Percentiles rank a stretch among this genome's conserved stretches.
phyloP scores from a whole-genome alignment of 2,888 invertebrate species.

The Sarcophaga variegata region DNA sequence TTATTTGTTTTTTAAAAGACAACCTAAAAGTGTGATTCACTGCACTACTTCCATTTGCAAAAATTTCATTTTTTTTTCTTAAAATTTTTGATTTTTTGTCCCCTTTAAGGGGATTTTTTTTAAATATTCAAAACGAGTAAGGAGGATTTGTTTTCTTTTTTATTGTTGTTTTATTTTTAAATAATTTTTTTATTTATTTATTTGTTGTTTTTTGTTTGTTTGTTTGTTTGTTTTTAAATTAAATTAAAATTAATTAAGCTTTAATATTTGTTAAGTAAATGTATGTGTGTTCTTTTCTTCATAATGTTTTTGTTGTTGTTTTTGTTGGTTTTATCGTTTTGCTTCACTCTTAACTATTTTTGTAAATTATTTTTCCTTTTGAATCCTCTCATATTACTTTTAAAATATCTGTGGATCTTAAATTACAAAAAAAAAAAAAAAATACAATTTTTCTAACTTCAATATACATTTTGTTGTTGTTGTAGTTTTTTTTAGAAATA shows the following conservation, averaged over 20 bases:
- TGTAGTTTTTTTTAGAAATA: slow-evolving; percentile 60
- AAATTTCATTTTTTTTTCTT: slow-evolving; percentile 7
- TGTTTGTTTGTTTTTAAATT: slow-evolving; percentile 66
- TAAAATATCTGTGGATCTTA: slow-evolving; percentile 48
- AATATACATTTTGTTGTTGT: slow-evolving; percentile 37
- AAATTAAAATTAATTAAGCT: slow-evolving; percentile 69
- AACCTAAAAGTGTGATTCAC: slow-evolving; percentile 19
- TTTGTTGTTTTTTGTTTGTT: slow-evolving; percentile 55
- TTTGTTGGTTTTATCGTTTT: slow-evolving; percentile 27
- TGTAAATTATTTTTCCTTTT: slow-evolving; percentile 29
- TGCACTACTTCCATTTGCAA: too few species aligned
- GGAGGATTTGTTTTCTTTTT: slow-evolving; percentile 16
- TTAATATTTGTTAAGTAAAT: slow-evolving; percentile 68
- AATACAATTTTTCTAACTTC: slow-evolving; percentile 40
- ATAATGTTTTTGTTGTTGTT: slow-evolving; percentile 23
- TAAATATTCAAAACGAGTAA: slow-evolving; percentile 11
- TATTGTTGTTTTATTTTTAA: slow-evolving; percentile 42
- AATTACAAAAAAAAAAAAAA: slow-evolving; percentile 34
- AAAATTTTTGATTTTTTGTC: background rate
- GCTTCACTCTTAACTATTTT: background rate
- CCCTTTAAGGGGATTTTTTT: background rate
- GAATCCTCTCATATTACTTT: slow-evolving; percentile 49
- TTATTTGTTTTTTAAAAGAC: slow-evolving; percentile 8
- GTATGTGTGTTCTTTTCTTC: slow-evolving; percentile 45
- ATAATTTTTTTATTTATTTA: slow-evolving; percentile 39